Evolutionary conservation across 2,113 vertebrate species (phyloP).

Genomic region (Neodontobutis hainanensis): DNA sequence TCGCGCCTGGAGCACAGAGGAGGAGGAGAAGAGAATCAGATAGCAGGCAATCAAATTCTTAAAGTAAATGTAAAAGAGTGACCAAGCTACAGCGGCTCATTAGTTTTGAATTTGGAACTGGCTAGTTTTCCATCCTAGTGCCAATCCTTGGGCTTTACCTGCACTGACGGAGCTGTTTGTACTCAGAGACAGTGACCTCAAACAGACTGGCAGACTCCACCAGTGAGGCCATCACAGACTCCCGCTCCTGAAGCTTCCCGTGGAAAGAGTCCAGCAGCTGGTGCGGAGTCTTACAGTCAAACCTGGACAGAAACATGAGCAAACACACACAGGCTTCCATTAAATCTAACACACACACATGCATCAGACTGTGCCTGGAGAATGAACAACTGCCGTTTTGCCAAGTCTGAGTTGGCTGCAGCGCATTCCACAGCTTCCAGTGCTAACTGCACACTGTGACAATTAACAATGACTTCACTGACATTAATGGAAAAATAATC

Average conservation of each 20-base stretch:
- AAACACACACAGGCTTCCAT: constrained; percentile 12
- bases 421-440: constrained; percentile 19
- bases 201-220: constrained; percentile 87
- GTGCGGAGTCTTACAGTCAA: constrained; percentile 82
- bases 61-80: constrained; percentile 7
- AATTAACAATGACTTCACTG: constrained; percentile 58
- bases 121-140: neutral
- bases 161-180: constrained; percentile 89
- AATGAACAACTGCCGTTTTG: constrained; percentile 25
- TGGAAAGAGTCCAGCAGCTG: constrained; percentile 83
- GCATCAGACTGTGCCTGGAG: constrained; percentile 32
- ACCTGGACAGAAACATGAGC: constrained; percentile 73
- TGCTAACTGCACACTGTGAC: constrained; percentile 28
- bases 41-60: neutral
- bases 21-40: constrained; percentile 10
- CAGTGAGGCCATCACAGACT: constrained; percentile 84
- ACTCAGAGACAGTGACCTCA: constrained; percentile 89
- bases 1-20: constrained; percentile 63
- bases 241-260: constrained; percentile 84
- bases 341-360: constrained; percentile 17
- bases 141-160: constrained; percentile 72
- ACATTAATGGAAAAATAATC: constrained; percentile 71
- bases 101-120: constrained; percentile 20
- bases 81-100: constrained; percentile 18
- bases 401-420: constrained; percentile 38